Base-by-base conservation (phyloP, 2,888 invertebrate genomes). In the Cerastoderma edule region DNA sequence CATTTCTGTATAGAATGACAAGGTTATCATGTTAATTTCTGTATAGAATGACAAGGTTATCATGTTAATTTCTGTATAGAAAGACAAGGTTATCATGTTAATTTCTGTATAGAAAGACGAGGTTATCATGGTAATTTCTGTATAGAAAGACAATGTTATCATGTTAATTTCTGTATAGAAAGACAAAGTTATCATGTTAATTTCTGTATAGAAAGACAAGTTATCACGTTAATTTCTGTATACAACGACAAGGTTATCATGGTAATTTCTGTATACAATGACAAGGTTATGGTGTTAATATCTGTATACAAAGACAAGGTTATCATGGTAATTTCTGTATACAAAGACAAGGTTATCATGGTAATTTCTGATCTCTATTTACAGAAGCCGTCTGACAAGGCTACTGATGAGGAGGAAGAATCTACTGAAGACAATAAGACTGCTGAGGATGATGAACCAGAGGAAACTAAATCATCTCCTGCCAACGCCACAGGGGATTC, bases 351-450 rank as follows among this genome's bases (percentile, higher is more conserved):
- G 16, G 8, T 54, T 54, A 54, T 27, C 19, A 53, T 19, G 10
- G 28, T 44, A 13, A 46, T 28, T 46, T 30, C 22, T 39, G 16
- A 22, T 50, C 22, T 32, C 27, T 24, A 8, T 50, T 66, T 46
- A 56, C 75, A 72, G 72, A 68, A 75, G 13, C 48, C 22, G 22
- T 32, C 46, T 27, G 66, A 73, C 30, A 60, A 63, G 8, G 56
- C 57, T 19, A 66, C 69, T 33, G 65, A 67, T 30, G 63, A 30
- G 50, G 74, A 67, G 33, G 56, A 72, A 70, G 66, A 72, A 69
- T 60, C 57, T 54, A 48, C 30, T 35, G 60, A 56, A 33, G 66
- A 69, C 48, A 65, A 70, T 44, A 24, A 69, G 22, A 66, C 75
- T 19, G 66, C 50, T 28, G 70, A 67, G 30, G 60, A 28, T 24